Conservation (phyloP, 2,888 invertebrate species). For the Lithophane socia region DNA sequence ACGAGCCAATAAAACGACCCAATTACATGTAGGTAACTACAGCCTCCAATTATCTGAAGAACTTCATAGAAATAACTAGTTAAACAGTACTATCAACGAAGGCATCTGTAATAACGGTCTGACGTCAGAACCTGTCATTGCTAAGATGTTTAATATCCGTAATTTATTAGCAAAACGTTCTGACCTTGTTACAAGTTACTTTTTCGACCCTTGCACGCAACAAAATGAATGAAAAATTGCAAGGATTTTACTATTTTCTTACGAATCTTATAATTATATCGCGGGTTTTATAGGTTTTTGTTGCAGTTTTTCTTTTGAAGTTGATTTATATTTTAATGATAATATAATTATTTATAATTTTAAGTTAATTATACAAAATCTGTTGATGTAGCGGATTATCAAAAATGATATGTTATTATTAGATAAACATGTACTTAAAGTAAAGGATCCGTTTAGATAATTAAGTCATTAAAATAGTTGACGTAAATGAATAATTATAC, state of each 20-base stretch:
- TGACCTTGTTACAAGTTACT: constrained; percentile 55
- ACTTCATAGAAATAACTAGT: constrained; percentile 22
- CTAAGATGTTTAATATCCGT: constrained; percentile 43
- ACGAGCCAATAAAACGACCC: constrained; percentile 9
- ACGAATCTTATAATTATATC: constrained; percentile 9
- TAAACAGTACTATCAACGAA: constrained; percentile 24
- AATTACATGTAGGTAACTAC: constrained; percentile 1
- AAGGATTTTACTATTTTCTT: constrained; percentile 19
- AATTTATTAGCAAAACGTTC: constrained; percentile 61
- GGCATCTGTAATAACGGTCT: constrained; percentile 28
- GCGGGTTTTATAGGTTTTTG: constrained; percentile 16
- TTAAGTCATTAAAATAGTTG: constrained; percentile 3
- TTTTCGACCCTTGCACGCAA: constrained; percentile 59
- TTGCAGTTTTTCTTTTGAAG: constrained; percentile 3
- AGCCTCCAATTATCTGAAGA: constrained; percentile 28
- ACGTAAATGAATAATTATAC: background rate
- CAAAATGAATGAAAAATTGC: constrained; percentile 19
- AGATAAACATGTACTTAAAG: constrained; percentile 7
- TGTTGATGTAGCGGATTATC: background rate
- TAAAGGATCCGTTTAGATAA: background rate
- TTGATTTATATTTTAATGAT: background rate
- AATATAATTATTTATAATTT: constrained; percentile 3
- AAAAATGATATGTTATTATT: background rate
- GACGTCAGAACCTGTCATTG: constrained; percentile 44
- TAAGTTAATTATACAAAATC: background rate